Conservation (phyloP, 2,113 vertebrate genomes). For the Phasianus colchicus region DNA sequence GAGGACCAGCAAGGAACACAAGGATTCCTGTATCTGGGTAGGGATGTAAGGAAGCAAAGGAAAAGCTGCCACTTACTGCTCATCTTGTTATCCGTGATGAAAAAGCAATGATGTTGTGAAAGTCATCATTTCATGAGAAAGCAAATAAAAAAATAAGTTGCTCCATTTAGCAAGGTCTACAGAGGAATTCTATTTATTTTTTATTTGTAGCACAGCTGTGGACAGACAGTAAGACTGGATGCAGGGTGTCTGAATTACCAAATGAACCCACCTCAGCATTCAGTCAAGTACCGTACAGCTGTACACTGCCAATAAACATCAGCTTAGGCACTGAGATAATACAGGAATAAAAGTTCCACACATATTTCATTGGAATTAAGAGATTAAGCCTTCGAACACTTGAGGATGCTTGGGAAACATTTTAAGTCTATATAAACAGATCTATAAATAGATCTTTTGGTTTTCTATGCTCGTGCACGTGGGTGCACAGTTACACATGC, state of each 20-base stretch:
- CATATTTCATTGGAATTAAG: neutral
- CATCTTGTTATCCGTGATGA: neutral
- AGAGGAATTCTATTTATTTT: neutral
- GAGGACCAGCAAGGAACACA: neutral
- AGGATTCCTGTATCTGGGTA: neutral
- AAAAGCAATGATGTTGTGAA: neutral
- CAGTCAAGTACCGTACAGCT: no score
- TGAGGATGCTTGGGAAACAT: neutral
- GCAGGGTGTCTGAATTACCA: neutral
- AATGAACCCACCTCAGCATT: neutral
- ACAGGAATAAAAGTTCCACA: neutral
- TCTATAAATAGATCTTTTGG: neutral
- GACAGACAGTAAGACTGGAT: neutral
- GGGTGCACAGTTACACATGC: neutral
- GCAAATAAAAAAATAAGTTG: neutral
- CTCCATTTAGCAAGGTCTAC: neutral
- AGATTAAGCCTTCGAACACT: neutral
- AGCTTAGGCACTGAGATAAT: neutral
- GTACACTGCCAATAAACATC: neutral
- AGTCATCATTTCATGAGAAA: neutral
- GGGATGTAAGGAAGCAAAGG: accelerated
- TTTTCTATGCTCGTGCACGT: neutral
- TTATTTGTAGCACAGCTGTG: neutral
- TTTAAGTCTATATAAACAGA: neutral
- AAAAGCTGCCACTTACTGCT: neutral